These are phyloP conservation scores for Acholoe squamosa DNA, from an alignment of 2,888 invertebrate genomes.

Conservation along the genomic window DNA sequence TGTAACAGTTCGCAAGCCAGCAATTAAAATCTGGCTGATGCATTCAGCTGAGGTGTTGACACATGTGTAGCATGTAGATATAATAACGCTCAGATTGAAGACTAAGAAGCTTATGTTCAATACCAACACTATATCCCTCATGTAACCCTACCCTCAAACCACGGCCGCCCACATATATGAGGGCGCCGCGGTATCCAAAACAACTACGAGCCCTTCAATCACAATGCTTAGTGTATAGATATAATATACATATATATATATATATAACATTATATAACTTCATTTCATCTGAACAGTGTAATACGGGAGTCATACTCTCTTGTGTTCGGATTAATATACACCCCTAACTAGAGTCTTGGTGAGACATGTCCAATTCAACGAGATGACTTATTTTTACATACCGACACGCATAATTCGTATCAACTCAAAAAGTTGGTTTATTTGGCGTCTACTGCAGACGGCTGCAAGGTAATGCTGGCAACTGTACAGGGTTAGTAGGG, in stretches of 20 bases:
- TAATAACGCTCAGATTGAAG: background rate
- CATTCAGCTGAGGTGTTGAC: slow-evolving; percentile 24
- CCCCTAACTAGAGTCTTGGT: background rate
- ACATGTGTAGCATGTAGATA: background rate
- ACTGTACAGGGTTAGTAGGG: slow-evolving; percentile 16
- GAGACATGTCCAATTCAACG: slow-evolving; percentile 11
- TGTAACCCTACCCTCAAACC: background rate
- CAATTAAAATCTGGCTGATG: background rate
- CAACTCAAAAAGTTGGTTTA: slow-evolving; percentile 2
- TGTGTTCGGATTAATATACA: background rate
- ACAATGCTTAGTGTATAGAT: slow-evolving; percentile 46
- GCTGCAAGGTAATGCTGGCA: background rate
- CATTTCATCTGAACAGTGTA: background rate
- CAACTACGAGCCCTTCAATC: background rate
- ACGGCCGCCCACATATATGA: background rate
- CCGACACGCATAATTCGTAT: background rate
- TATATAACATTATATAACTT: slow-evolving; percentile 51
- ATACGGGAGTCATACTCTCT: background rate
- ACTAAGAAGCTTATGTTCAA: background rate
- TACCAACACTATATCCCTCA: slow-evolving; percentile 10
- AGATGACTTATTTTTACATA: background rate
- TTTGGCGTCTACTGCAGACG: background rate
- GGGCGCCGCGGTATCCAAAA: slow-evolving; percentile 6
- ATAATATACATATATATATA: no score
- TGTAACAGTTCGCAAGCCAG: background rate